Conservation (phyloP, 2,797 vertebrate genomes). For the Pseudochirops cupreus region DNA sequence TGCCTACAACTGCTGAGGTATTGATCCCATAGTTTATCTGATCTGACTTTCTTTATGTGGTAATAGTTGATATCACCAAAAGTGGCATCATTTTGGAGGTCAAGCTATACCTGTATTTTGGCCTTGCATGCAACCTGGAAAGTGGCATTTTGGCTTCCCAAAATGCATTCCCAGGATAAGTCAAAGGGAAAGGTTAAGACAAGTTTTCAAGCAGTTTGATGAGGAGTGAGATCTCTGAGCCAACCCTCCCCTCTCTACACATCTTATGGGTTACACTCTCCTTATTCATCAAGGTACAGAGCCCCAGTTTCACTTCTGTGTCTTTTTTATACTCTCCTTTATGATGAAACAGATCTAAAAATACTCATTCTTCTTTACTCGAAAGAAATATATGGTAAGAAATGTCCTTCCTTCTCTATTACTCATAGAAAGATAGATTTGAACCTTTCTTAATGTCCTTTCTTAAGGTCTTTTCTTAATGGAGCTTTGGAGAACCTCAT, state of each 20-base stretch:
- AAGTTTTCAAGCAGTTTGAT: not conserved
- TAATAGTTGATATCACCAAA: not conserved
- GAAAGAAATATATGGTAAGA: not conserved
- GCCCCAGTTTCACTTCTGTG: not conserved
- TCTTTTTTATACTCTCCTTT: not conserved
- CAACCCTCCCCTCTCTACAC: not conserved
- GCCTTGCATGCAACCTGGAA: not conserved
- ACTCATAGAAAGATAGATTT: not conserved
- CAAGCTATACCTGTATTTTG: not conserved
- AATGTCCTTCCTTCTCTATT: not conserved
- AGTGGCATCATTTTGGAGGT: not conserved
- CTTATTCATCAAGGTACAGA: not conserved
- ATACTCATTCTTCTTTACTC: not conserved
- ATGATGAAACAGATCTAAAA: not conserved
- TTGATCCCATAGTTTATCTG: not conserved
- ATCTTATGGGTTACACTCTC: not conserved
- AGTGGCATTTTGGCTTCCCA: not conserved
- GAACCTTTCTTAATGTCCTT: too few relatives aligned
- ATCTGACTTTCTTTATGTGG: not conserved
- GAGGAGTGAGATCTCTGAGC: not conserved
- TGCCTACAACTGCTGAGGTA: not conserved
- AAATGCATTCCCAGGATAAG: not conserved
- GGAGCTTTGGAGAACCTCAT: not conserved
- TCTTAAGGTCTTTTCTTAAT: too few relatives aligned
- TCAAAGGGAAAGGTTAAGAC: not conserved